phyloP scores from a whole-genome alignment of 2,113 vertebrate species.

The Clarias batrachus region DNA sequence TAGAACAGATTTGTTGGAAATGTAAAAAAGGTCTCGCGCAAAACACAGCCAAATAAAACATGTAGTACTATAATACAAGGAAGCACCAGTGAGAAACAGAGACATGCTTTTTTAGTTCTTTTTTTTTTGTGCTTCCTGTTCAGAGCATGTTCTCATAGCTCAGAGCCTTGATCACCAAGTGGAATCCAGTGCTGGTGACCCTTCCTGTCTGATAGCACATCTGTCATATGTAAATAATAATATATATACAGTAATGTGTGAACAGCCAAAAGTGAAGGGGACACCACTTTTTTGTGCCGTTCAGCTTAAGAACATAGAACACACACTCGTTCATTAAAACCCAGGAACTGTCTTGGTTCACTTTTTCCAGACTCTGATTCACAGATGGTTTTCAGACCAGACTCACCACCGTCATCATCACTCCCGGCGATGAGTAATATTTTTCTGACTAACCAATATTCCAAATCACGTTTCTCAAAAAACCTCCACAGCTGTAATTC shows the following conservation, averaged over 20 bases:
- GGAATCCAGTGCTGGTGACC: constrained; percentile 54
- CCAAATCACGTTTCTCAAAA: constrained; percentile 43
- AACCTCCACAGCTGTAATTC: constrained; percentile 58
- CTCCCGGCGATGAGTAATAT: constrained; percentile 26
- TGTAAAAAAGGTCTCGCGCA: constrained; percentile 52
- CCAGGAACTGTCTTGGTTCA: not conserved
- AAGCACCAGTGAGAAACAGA: constrained; percentile 32
- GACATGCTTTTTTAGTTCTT: constrained; percentile 56
- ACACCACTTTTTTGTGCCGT: not conserved
- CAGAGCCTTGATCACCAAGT: constrained; percentile 56
- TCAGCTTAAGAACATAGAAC: not conserved
- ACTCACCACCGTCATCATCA: not conserved
- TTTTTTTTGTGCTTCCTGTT: constrained; percentile 47
- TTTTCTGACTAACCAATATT: constrained; percentile 32
- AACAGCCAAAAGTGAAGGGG: not conserved
- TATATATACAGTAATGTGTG: not conserved
- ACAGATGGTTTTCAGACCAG: not conserved
- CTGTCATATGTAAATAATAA: constrained; percentile 25
- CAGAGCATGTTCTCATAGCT: constrained; percentile 29
- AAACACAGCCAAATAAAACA: constrained; percentile 58
- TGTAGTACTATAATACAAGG: constrained; percentile 25
- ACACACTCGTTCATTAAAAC: not conserved
- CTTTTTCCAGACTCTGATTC: not conserved
- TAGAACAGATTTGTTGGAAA: constrained; percentile 54
- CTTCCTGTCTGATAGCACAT: constrained; percentile 52